Percentiles rank a stretch among this genome's conserved stretches.
Evolutionary conservation across 2,888 invertebrate species (phyloP).

Genomic region (Cybosia mesomella): DNA sequence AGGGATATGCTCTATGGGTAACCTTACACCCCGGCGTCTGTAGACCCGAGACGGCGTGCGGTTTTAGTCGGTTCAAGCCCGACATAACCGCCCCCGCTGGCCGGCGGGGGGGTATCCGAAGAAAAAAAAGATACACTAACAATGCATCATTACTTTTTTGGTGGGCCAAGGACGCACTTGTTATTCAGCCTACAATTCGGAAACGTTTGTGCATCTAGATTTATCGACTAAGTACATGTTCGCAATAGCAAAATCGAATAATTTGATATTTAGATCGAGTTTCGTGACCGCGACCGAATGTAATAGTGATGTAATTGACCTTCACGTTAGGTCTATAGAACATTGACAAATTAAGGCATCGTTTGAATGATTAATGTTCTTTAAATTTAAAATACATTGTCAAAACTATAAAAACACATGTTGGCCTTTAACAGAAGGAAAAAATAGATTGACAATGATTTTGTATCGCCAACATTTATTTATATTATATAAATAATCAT

Average conservation of each 20-base stretch:
- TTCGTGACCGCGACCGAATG: slow-evolving; percentile 48
- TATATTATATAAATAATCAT: neutral
- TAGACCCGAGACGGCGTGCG: no score
- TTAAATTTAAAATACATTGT: neutral
- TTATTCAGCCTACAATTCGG: slow-evolving; percentile 48
- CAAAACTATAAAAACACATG: neutral
- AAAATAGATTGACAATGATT: neutral
- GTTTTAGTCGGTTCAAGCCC: no score
- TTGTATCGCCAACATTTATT: neutral
- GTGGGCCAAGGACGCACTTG: slow-evolving; percentile 38
- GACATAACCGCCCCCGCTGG: no score
- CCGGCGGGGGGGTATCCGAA: no score
- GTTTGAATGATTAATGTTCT: slow-evolving; percentile 4
- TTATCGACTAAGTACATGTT: slow-evolving; percentile 49
- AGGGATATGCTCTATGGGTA: no score
- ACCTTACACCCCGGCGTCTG: no score
- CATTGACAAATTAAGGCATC: slow-evolving; percentile 7
- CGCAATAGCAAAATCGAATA: slow-evolving; percentile 41
- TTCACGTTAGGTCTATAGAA: slow-evolving; percentile 45
- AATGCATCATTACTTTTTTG: slow-evolving; percentile 28
- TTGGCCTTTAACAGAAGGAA: neutral
- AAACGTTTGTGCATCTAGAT: slow-evolving; percentile 39
- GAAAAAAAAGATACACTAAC: slow-evolving; percentile 16
- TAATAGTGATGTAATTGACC: slow-evolving; percentile 59
- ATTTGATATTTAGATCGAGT: slow-evolving; percentile 44